These are phyloP conservation scores for Rhynchonycteris naso DNA, from an alignment of 2,797 vertebrate species.

Conservation along the genomic window DNA sequence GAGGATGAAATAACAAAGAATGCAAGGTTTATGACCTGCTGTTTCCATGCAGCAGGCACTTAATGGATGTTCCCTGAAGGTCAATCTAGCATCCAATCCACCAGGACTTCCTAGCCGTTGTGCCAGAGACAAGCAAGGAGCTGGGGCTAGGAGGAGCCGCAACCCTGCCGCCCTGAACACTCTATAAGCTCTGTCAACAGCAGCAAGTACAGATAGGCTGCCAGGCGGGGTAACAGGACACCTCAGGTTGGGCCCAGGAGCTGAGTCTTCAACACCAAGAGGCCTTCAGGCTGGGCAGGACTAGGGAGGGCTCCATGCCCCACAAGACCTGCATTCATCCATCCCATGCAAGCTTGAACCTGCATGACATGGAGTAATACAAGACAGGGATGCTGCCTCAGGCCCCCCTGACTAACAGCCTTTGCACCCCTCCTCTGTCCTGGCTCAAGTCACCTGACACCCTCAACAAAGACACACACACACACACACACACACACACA, in stretches of 20 bases:
- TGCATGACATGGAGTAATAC: not conserved
- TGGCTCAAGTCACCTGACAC: not conserved
- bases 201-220: not conserved
- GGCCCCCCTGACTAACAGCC: not conserved
- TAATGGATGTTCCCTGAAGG: not conserved
- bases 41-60: not conserved
- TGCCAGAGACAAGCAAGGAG: not conserved
- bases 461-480: not conserved
- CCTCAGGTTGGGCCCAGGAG: not conserved
- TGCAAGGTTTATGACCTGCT: not conserved
- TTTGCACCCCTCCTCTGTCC: not conserved
- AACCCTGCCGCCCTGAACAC: too few relatives aligned
- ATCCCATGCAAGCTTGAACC: not conserved
- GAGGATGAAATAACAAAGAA: not conserved
- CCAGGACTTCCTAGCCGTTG: not conserved
- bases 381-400: too few relatives aligned
- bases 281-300: not conserved
- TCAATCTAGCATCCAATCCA: not conserved
- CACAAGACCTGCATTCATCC: not conserved
- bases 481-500: not conserved
- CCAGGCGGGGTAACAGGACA: not conserved
- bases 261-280: not conserved
- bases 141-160: not conserved
- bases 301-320: not conserved
- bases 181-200: not conserved